A percentile compares a stretch with the other conserved stretches of the same genome.
Conservation (phyloP, 2,888 invertebrate genomes). For the Alitta virens region DNA sequence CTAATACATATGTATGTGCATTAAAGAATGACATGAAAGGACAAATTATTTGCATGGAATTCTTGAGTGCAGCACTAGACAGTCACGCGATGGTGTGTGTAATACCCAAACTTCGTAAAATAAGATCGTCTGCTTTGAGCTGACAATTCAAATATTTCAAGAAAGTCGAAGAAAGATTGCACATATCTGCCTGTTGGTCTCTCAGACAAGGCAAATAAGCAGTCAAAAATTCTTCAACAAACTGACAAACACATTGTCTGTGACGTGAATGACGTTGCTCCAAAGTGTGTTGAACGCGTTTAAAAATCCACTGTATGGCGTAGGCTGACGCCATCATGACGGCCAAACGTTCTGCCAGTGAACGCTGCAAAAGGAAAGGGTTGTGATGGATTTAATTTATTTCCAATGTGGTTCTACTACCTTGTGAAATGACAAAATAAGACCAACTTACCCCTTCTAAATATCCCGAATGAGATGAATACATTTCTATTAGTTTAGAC, state of each 20-base stretch:
- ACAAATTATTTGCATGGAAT: too few relatives aligned
- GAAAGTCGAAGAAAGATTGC: conserved; percentile 22
- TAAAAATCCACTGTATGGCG: conserved; percentile 31
- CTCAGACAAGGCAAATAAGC: conserved; percentile 29
- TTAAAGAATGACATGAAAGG: too few relatives aligned
- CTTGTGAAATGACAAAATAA: not conserved
- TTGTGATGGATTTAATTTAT: too few relatives aligned
- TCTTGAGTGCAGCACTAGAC: too few relatives aligned
- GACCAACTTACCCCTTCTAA: conserved; percentile 34
- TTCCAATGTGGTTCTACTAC: too few relatives aligned
- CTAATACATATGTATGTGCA: too few relatives aligned
- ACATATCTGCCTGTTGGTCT: conserved; percentile 16
- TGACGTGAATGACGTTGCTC: conserved; percentile 30
- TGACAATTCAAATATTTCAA: conserved; percentile 27
- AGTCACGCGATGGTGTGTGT: too few relatives aligned
- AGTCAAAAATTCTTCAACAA: conserved; percentile 33
- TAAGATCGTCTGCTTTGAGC: conserved; percentile 21
- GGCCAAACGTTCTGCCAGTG: conserved; percentile 37
- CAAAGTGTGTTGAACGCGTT: conserved; percentile 27
- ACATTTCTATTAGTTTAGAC: conserved; percentile 34
- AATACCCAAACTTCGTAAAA: conserved; percentile 26
- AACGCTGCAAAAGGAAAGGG: conserved; percentile 30
- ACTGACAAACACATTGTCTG: conserved; percentile 36
- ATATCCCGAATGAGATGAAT: conserved; percentile 33
- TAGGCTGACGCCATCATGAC: conserved; percentile 41